These are phyloP conservation scores for Conger conger DNA, from an alignment of 2,113 vertebrate genomes.

Conservation along the genomic window DNA sequence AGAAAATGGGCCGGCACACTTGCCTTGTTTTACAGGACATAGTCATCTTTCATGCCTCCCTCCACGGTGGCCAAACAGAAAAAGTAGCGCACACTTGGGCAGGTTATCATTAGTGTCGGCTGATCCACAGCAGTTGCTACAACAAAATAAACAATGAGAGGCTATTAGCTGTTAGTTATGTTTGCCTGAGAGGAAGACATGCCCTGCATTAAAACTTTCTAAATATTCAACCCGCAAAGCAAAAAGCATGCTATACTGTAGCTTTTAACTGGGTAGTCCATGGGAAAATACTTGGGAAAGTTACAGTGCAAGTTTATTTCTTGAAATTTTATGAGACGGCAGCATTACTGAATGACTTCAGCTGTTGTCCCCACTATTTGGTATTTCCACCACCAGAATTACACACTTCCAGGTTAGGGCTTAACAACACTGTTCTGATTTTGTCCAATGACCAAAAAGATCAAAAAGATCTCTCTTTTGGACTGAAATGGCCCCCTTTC, in stretches of 20 bases:
- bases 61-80: not conserved
- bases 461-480: constrained; percentile 39
- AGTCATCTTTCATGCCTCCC: not conserved
- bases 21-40: not conserved
- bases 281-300: not conserved
- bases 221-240: not conserved
- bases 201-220: constrained; percentile 19
- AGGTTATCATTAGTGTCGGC: constrained; percentile 46
- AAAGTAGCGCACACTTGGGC: constrained; percentile 35
- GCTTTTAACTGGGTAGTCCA: constrained; percentile 9
- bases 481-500: not conserved
- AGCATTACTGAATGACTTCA: constrained; percentile 15
- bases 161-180: constrained; percentile 53
- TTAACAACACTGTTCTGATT: constrained; percentile 47
- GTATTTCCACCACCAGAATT: constrained; percentile 7
- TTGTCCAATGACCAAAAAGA: constrained; percentile 44
- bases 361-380: constrained; percentile 3
- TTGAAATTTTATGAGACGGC: constrained; percentile 20
- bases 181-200: not conserved
- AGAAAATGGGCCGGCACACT: not conserved
- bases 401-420: not conserved
- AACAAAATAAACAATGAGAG: constrained; percentile 45
- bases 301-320: not conserved
- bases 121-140: constrained; percentile 49
- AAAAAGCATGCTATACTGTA: not conserved